Conservation (phyloP, 1,140 invertebrate genomes). For the Aphidius gifuensis region DNA sequence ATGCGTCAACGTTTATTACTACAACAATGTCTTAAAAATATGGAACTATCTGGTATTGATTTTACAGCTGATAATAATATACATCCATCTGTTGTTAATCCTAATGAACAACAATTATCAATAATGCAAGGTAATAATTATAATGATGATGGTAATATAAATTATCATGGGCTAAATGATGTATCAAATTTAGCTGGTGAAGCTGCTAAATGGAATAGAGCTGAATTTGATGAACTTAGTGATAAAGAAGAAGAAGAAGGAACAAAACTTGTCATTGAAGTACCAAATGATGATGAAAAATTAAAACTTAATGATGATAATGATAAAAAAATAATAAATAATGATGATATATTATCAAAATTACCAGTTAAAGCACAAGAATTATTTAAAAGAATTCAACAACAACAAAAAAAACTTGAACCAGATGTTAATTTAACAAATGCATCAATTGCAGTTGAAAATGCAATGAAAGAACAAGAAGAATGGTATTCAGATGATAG, state of each 20-base stretch:
- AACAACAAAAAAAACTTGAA: constrained; percentile 62
- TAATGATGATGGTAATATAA: too few species aligned
- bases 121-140: constrained; percentile 37
- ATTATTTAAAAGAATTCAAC: constrained; percentile 66
- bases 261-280: constrained; percentile 46
- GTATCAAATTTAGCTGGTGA: constrained; percentile 30
- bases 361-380: constrained; percentile 68
- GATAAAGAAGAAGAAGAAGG: constrained; percentile 52
- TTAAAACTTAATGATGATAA: constrained; percentile 25
- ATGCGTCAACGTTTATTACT: constrained; percentile 29
- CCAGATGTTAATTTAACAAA: constrained; percentile 49
- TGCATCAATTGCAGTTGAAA: constrained; percentile 56
- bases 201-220: constrained; percentile 41
- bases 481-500: constrained; percentile 77
- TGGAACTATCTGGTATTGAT: constrained; percentile 47
- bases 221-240: constrained; percentile 49
- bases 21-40: constrained; percentile 30
- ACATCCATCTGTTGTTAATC: constrained; percentile 25
- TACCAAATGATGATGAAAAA: constrained; percentile 47
- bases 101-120: constrained; percentile 43
- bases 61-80: constrained; percentile 26
- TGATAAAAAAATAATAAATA: constrained; percentile 11
- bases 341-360: constrained; percentile 51
- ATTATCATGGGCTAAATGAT: too few species aligned
- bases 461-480: constrained; percentile 59